These are phyloP conservation scores for Philereme vetulata DNA, from an alignment of 2,888 invertebrate genomes.

Conservation along the genomic window DNA sequence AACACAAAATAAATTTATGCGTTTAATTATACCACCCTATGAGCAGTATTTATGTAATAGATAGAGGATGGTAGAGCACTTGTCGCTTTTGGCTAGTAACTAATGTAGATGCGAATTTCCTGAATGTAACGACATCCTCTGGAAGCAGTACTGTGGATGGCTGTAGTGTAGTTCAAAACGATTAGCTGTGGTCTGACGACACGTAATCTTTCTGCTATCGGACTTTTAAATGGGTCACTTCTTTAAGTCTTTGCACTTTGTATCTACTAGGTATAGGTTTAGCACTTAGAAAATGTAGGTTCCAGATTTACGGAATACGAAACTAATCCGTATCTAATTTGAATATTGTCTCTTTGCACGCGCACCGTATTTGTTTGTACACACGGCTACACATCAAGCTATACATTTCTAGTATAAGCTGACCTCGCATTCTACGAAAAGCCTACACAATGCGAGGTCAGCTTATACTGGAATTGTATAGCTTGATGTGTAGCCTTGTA, in stretches of 20 bases:
- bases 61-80: too few relatives aligned
- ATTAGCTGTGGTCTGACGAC: slow-evolving; percentile 23
- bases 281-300: not conserved
- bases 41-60: too few relatives aligned
- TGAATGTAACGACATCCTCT: not conserved
- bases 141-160: slow-evolving; percentile 16
- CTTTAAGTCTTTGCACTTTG: slow-evolving; percentile 9
- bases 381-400: too few relatives aligned
- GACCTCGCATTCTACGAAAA: too few relatives aligned
- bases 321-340: slow-evolving; percentile 5
- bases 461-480: too few relatives aligned
- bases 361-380: not conserved
- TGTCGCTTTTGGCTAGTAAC: too few relatives aligned
- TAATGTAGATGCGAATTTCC: not conserved
- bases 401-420: too few relatives aligned
- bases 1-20: too few relatives aligned
- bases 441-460: too few relatives aligned
- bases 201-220: slow-evolving; percentile 21
- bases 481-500: too few relatives aligned
- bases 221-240: slow-evolving; percentile 17
- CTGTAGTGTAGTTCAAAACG: slow-evolving; percentile 16
- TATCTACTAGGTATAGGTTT: slow-evolving; percentile 9
- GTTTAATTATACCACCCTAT: too few relatives aligned
- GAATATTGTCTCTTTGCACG: slow-evolving; percentile 15
- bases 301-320: slow-evolving; percentile 8